These are phyloP conservation scores for Patella caerulea DNA, from an alignment of 2,888 invertebrate genomes.

Conservation along the genomic window DNA sequence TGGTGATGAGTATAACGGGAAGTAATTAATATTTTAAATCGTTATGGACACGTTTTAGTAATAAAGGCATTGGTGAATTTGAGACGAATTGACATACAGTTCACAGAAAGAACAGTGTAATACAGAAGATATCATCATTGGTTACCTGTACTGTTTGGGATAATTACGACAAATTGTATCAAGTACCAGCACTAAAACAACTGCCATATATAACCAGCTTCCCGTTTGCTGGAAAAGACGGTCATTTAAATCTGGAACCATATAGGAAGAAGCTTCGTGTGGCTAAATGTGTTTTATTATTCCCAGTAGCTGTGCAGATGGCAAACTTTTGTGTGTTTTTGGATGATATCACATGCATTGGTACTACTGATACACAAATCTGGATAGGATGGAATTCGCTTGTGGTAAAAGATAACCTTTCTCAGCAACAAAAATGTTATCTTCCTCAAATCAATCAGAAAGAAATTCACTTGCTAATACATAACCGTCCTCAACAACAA, in stretches of 20 bases:
- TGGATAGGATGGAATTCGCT: slow-evolving; percentile 38
- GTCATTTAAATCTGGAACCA: slow-evolving; percentile 17
- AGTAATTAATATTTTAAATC: slow-evolving; percentile 31
- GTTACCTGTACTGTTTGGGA: slow-evolving; percentile 32
- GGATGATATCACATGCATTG: slow-evolving; percentile 12
- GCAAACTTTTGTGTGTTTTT: too few relatives aligned
- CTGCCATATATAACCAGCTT: too few relatives aligned
- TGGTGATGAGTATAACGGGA: slow-evolving; percentile 31
- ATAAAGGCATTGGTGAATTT: slow-evolving; percentile 21
- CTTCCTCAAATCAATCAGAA: slow-evolving; percentile 32
- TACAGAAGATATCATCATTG: slow-evolving; percentile 19
- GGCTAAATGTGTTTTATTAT: slow-evolving; percentile 5
- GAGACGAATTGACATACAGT: slow-evolving; percentile 30
- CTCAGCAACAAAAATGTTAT: slow-evolving; percentile 31
- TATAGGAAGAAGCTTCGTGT: slow-evolving; percentile 33
- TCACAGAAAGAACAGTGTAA: slow-evolving; percentile 22
- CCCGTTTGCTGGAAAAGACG: neutral
- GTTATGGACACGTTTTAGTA: slow-evolving; percentile 29
- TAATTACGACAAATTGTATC: slow-evolving; percentile 34
- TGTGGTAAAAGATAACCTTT: slow-evolving; percentile 28
- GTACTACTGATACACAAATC: slow-evolving; percentile 22
- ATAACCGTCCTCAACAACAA: too few relatives aligned
- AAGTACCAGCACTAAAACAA: too few relatives aligned
- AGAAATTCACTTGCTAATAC: too few relatives aligned
- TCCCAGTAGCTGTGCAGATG: neutral